Base-by-base conservation (phyloP, 2,888 invertebrate species). In the Julus scandinavius region DNA sequence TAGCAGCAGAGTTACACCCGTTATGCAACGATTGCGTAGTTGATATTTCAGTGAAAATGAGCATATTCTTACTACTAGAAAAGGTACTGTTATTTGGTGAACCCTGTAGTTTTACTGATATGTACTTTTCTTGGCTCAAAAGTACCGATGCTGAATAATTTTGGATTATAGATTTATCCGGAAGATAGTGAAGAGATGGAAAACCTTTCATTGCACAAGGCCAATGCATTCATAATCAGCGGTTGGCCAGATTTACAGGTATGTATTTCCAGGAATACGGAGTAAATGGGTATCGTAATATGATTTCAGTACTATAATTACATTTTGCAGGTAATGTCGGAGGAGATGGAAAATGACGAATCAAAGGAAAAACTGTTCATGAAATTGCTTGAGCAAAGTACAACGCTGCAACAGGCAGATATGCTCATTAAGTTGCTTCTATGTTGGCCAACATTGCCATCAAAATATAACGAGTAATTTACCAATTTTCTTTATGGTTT, bases 211-310 rank as follows among this genome's bases (percentile, higher is more conserved):
- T 6, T 54, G 9, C 84, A 87, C 49, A 88, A 83, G 29, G 50
- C 87, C 5, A 83, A 87, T 84, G 84, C 85, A 9, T 87, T 88
- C 84, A 29, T 88, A 49, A 85, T 40, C n/a, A 50, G 29, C 4
- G 86, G 83, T 41, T 89, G 89, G 89, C 88, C 89, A 41, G 87
- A 89, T 87, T 41, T 86, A 7, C 45, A 88, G 86, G 88, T 88
- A 72, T 6, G 72, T 84, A 2, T 88, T 49, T 84, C 41, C 49
- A 85, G 7, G 29, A 49, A n/a, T 50, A 84, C 45, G 83, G 29
- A 29, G 29, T 29, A 29, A 29, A 29, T 29, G 29, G 29, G 29
- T 29, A 29, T 29, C 29, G 29, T 29, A 29, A 29, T 29, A 29
- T 29, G 29, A 29, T 29, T 29, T 29, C 29, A 29, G 29, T 29